Base-by-base conservation (phyloP, 1,140 invertebrate species). In the Drosophila rhopaloa region DNA sequence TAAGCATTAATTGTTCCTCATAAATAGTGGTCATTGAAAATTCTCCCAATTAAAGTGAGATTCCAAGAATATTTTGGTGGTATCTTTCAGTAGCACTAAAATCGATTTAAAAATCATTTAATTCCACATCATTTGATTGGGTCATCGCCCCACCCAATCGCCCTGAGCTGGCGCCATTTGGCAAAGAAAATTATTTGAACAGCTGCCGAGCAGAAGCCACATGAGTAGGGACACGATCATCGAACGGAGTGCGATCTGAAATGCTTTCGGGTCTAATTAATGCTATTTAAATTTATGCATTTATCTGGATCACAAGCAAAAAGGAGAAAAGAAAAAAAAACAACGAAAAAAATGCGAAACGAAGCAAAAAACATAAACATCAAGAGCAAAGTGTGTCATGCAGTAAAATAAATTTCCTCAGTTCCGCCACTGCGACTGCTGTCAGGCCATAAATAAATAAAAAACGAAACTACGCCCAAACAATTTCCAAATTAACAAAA, bases 401-500 rank as follows among this genome's bases (percentile, higher is more conserved):
- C 75, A 76, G 75, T 76, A 56, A 68, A 72, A 86, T 82, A 86
- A 86, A 83, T 82, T 88, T 74, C 55, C 61, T 73, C 56, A 50
- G 80, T 60, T 75, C 72, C 48, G 71, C 72, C 67, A 71, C 44
- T 56, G 57, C 46, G 68, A 59, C 67, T 82, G 82, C 79, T 86
- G 83, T 88, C 76, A 70, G 68, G 53, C 76, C 72, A 86, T 88
- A 89, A 86, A 86, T 88, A 88, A 83, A 61, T 51, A 63, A 54
- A 75, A 67, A 32, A 68, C 11, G 35, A 68, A 68, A 56, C 83
- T 73, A 79, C 83, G 61, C 82, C 83, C 76, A 88, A 82, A 88
- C 83, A 88, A 79, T 88, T 80, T 78, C 72, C 76, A 83, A 89
- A 88, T 89, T 51, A 76, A 68, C 71, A 53, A 75, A 81, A 77